Evolutionary conservation across 2,888 invertebrate species (phyloP).

Genomic region (Drosophila diplacantha): DNA sequence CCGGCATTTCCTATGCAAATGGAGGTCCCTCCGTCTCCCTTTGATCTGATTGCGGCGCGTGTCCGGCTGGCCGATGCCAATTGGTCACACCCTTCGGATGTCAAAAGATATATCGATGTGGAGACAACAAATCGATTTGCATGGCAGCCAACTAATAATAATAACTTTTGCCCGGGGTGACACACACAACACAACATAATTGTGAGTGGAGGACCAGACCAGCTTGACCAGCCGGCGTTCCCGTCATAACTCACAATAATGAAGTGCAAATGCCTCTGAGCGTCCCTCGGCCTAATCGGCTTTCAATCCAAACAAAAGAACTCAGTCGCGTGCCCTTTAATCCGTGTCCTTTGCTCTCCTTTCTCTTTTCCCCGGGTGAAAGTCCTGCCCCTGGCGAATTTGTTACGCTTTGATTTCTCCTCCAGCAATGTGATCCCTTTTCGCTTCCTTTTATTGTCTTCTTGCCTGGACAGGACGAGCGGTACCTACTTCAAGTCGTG

Average conservation of each 20-base stretch:
- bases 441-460: conserved; percentile 53
- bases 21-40: conserved; percentile 13
- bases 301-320: conserved; percentile 59
- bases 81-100: conserved; percentile 60
- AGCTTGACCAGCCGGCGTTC: conserved; percentile 32
- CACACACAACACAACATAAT: conserved; percentile 44
- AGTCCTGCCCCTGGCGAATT: conserved; percentile 48
- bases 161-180: conserved; percentile 60
- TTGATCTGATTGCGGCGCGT: conserved; percentile 54
- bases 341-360: conserved; percentile 44
- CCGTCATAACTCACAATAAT: conserved; percentile 53
- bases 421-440: conserved; percentile 46
- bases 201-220: conserved; percentile 46
- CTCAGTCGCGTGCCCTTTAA: conserved; percentile 63
- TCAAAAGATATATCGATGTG: conserved; percentile 40
- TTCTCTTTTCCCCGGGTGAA: conserved; percentile 24
- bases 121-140: conserved; percentile 64
- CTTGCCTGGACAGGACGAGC: conserved; percentile 30
- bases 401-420: conserved; percentile 69
- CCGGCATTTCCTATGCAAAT: conserved; percentile 54
- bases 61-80: conserved; percentile 59
- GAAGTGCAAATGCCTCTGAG: conserved; percentile 61
- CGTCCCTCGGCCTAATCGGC: conserved; percentile 56
- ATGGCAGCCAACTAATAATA: conserved; percentile 55
- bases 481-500: conserved; percentile 60